A percentile compares a stretch with the other conserved stretches of the same genome.
phyloP scores from a whole-genome alignment of 2,113 vertebrate genomes.

The Tragelaphus buxtoni region DNA sequence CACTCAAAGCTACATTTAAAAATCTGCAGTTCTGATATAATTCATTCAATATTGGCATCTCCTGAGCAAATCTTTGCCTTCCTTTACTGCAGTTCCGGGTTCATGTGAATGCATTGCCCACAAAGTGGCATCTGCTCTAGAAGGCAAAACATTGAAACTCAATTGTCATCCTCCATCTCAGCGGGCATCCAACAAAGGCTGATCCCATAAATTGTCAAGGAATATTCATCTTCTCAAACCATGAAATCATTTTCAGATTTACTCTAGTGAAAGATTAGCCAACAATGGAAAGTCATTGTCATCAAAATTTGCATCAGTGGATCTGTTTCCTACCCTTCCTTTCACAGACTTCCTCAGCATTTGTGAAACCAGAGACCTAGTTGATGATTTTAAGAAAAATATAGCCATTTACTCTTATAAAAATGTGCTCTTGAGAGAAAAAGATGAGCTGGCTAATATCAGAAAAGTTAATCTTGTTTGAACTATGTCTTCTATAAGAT shows the following conservation, averaged over 20 bases:
- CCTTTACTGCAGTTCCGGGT: background rate
- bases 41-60: background rate
- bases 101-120: background rate
- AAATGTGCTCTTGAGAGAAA: conserved; percentile 63
- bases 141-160: background rate
- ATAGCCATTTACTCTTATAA: conserved; percentile 45
- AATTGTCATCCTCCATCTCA: background rate
- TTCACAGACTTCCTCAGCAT: background rate
- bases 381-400: conserved; percentile 63
- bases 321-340: background rate
- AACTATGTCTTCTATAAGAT: conserved; percentile 72
- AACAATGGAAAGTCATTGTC: conserved; percentile 23
- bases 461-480: conserved; percentile 51
- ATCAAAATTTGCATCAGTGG: conserved; percentile 23
- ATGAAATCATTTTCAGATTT: conserved; percentile 42
- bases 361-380: conserved; percentile 41
- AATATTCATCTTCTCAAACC: background rate
- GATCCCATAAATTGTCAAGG: background rate
- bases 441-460: conserved; percentile 58
- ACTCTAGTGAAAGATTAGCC: background rate
- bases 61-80: background rate
- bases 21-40: background rate
- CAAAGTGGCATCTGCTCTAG: background rate
- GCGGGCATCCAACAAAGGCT: background rate
- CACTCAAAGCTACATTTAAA: background rate